Evolutionary conservation across 2,888 invertebrate genomes (phyloP), one percentile per base, ranked within the genome.

Genomic region (Drepanosiphum platanoidis): DNA sequence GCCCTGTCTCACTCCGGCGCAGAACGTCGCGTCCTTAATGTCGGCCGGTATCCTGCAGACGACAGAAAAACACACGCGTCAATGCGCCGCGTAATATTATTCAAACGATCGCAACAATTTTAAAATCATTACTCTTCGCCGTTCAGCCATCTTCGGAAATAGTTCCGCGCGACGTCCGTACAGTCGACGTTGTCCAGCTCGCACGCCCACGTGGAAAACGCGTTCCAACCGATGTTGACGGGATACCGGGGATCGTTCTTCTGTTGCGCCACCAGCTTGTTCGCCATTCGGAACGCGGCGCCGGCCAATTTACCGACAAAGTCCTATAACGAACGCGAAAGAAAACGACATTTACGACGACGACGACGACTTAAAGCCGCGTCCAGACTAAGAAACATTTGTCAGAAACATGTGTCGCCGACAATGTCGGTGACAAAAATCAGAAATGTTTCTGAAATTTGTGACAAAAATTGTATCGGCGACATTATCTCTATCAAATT

Each of bases 1-100:
- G 18, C 58, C 42, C 34, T 8, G 18, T 71, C 18, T 70, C 27
- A 58, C 1, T 3, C 77, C 84, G 22, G 78, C 72, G 70, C 87
- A 87, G 30, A 86, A 86, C 22, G 87, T 83, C 13, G 86, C 80
- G 36, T 80, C 84, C 46, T 87, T 84, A 22, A 87, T 52, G 5
- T 87, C 86, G 15, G 81, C 81, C 3, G 86, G 84, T 61, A 87
- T 86, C 22, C 87, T 87, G 42, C 18, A n/a, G 1, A 70, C 5
- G 18, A 52, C 15, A 22, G 52, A 32, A 68, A 77, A 58, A 61
- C 13, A 36, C 64, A 30, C n/a, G 3, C 32, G 11, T 15, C 3
- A 18, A 64, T 30, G 30, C 39, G n/a, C 1, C n/a, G 11, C 36
- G 68, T 42, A 11, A 11, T 61, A 42, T 61, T 9, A 27, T 27